Conservation (phyloP, 2,797 vertebrate genomes). For the Dendrocincla tyrannina region DNA sequence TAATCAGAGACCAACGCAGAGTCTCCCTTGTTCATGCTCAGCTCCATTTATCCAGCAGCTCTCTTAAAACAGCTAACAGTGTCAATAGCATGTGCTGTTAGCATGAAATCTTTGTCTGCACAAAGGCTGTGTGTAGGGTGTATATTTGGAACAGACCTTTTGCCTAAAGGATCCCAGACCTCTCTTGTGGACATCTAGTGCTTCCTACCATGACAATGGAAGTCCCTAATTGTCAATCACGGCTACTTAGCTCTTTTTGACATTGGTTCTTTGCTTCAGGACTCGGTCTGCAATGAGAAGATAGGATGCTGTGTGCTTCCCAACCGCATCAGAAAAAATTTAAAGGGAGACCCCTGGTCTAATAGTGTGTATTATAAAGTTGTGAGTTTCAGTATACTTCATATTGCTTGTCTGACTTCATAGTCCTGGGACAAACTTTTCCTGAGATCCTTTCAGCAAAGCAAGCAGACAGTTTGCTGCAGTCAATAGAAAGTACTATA, state of each 20-base stretch:
- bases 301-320: background rate
- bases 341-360: background rate
- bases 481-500: background rate
- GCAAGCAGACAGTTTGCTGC: background rate
- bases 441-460: background rate
- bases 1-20: constrained; percentile 42
- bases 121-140: background rate
- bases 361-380: background rate
- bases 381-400: background rate
- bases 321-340: background rate
- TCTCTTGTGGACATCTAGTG: background rate
- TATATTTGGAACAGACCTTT: background rate
- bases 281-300: background rate
- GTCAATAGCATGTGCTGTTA: background rate
- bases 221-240: background rate
- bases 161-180: background rate
- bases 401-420: background rate
- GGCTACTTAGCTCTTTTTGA: background rate
- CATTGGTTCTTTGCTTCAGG: background rate
- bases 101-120: background rate
- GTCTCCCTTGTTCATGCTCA: background rate
- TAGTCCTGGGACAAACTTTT: background rate
- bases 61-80: background rate
- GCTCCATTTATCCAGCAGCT: background rate
- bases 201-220: background rate